Evolutionary conservation across 2,888 invertebrate species (phyloP), one percentile per base, ranked within the genome.

Genomic region (Strigamia crassipes): DNA sequence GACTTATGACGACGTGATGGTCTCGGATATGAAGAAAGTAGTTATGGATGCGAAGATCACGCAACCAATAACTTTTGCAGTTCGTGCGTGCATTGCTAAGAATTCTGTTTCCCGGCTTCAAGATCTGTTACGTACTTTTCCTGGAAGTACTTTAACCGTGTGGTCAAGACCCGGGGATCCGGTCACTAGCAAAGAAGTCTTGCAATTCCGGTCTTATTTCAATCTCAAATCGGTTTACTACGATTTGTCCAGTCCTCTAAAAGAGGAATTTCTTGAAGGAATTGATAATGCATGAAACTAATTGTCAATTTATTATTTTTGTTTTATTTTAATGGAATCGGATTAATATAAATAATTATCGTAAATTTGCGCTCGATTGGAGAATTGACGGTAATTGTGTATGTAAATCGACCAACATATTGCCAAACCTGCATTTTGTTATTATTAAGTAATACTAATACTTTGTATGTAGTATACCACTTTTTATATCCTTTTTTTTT

Each of bases 51-150:
- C 89, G 84, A 85, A 87, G 15, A 88, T 92, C 4, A 85, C 86
- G 27, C 92, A 93, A 86, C 89, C 91, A 56, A 91, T 96, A 81
- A 96, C 96, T 0, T 96, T 95, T 86, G 93, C 96, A 0, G 93
- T 94, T 5, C 89, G 94, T 80, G 93, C 93, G 0, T 92, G 90
- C 0, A 88, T 92, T 31, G 94, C 93, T 0, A 92, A 92, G 0
- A 90, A 92, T 85, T 93, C 94, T 84, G 88, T 90, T 82, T 89
- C 90, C 0, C 89, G 90, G 5, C 87, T 96, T 15, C 87, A 91
- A 21, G 89, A 89, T 82, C 89, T 96, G 38, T 87, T 94, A 15
- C 87, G 90, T 0, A 85, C 89, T 89, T 85, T 87, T 82, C 88
- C 89, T 8, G 89, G 90, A 85, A 91, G 91, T 77, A 93, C 94